Evolutionary conservation across 2,113 vertebrate genomes (phyloP), one percentile per base, ranked within the genome.

Genomic region (Phalacrocorax brasilianus): DNA sequence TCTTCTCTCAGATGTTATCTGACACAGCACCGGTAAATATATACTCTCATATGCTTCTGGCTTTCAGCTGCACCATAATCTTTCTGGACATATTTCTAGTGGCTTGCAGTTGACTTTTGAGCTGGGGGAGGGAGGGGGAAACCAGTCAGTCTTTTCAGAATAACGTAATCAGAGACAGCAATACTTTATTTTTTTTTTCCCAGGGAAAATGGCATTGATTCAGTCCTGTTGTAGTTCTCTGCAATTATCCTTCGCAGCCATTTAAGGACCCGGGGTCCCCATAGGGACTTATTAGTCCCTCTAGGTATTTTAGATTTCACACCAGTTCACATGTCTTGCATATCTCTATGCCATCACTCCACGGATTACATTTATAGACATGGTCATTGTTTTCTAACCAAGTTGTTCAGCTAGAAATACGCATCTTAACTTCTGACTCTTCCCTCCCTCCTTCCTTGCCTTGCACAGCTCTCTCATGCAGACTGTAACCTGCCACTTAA

Each of bases 161-260:
- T 87, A 95, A 94, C 4, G 1, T 63, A 88, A 81, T 93, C 52
- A 71, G 96, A 91, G 42, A 56, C 82, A 97, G 91, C 56, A 93
- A n/a, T 78, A 85, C 49, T 30, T 81, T 85, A 38, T 49, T 83
- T 65, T 50, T 49, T 49, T 38, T 53, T 45, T 56, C 45, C 26
- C 30, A 58, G 68, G 33, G 94, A 87, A 97, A 96, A 85, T 95
- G 63, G 83, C 89, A 97, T 78, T 91, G 93, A 89, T 97, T 98
- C 88, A 87, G 59, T 89, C 85, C 83, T 68, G 35, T 80, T 91
- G 53, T 81, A 95, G 81, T 95, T 96, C 85, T 81, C 94, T 95
- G 94, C 97, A 97, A 97, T 98, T 98, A 97, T 98, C 94, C 96
- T 97, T 88, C 92, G 70, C 96, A 97, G 91, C 79, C 96, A 95